Percentiles rank a stretch among this genome's conserved stretches.
These are phyloP conservation scores for Acanthiza pusilla DNA, from an alignment of 2,797 vertebrate species.

Conservation along the genomic window DNA sequence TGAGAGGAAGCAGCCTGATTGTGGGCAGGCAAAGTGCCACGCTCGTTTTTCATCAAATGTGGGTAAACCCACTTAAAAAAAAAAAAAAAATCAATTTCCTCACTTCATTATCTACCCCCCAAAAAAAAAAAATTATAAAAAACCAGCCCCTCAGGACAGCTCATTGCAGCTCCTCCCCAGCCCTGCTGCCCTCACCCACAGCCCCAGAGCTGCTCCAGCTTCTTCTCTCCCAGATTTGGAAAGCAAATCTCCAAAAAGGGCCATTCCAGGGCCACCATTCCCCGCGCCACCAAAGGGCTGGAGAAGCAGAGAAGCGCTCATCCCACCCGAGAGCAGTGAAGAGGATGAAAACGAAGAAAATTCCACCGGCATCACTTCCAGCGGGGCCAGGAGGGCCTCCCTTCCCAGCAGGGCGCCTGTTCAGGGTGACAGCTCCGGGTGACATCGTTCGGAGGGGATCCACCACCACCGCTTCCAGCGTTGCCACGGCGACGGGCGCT, in stretches of 20 bases:
- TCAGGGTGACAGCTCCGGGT: not conserved
- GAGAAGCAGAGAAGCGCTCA: fast-evolving
- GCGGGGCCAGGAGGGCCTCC: fast-evolving
- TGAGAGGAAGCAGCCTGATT: constrained; percentile 27
- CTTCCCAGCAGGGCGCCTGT: fast-evolving
- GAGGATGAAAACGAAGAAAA: fast-evolving
- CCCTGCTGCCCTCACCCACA: fast-evolving
- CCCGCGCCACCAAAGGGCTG: not conserved
- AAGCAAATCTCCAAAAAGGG: fast-evolving
- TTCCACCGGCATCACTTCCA: fast-evolving
- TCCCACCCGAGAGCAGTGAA: fast-evolving
- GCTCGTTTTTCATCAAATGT: not conserved
- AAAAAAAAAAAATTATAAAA: not conserved
- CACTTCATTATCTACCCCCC: not conserved
- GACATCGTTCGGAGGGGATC: not conserved
- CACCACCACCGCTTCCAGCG: not conserved
- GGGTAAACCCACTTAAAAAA: not conserved
- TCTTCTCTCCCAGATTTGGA: not conserved
- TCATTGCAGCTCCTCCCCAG: not conserved
- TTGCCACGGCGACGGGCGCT: constrained; percentile 54
- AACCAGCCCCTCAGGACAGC: not conserved
- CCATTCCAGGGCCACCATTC: not conserved
- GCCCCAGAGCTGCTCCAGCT: fast-evolving
- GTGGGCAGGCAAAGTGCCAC: not conserved
- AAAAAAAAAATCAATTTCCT: not conserved